Conservation (phyloP, 1,140 invertebrate species). For the Sinella curviseta region DNA sequence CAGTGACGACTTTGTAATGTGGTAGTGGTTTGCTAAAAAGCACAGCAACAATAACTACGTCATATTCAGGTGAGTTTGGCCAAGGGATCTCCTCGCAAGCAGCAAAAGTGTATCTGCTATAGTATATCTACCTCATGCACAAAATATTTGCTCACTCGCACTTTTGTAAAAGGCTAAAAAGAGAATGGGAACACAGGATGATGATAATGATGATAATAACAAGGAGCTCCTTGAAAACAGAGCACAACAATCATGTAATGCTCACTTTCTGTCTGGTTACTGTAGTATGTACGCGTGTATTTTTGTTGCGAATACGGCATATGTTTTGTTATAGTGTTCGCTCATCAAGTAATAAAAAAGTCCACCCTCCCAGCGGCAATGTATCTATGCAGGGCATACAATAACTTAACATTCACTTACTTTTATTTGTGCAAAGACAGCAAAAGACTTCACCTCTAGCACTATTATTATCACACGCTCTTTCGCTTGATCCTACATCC, state of each 20-base stretch:
- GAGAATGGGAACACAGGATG: constrained; percentile 7
- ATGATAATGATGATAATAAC: background rate
- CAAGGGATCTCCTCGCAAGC: background rate
- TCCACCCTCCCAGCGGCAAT: constrained; percentile 4
- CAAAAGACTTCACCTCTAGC: background rate
- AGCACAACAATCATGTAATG: background rate
- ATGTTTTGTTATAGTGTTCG: no score
- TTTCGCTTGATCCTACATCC: no score
- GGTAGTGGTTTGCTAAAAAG: no score
- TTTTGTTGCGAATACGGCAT: no score
- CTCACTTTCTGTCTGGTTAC: constrained; percentile 13
- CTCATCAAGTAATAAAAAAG: background rate
- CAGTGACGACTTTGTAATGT: no score
- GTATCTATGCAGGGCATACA: no score
- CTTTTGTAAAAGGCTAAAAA: constrained; percentile 11
- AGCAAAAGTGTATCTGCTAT: no score
- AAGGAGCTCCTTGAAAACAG: constrained; percentile 15
- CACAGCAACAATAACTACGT: background rate
- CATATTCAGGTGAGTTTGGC: background rate
- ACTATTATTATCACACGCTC: no score
- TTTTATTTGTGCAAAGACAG: background rate
- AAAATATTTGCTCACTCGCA: background rate
- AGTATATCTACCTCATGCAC: no score
- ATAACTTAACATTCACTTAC: background rate
- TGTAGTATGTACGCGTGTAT: background rate